Evolutionary conservation across 2,888 invertebrate genomes (phyloP), one percentile per base, ranked within the genome.

Genomic region (Troides aeacus): DNA sequence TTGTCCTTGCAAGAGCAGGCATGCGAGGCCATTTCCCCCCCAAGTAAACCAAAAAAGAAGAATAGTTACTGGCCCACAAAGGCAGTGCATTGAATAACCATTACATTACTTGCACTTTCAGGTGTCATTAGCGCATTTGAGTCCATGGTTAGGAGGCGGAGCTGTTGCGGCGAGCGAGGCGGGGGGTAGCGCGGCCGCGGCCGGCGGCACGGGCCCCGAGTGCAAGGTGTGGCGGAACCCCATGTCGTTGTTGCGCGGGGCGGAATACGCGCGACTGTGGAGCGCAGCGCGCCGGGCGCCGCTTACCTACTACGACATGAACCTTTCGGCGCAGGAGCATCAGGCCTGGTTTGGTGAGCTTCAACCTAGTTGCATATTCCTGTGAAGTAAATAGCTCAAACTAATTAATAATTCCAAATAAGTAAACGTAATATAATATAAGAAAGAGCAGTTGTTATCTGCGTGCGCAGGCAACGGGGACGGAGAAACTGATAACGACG

Each of bases 291-390:
- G 96, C 77, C 97, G 98, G 81, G 98, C 99, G 77, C 99, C 99
- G 0, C 93, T 99, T 60, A 99, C 99, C 0, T 99, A 98, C 89
- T 99, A 99, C 87, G 99, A 99, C 84, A 99, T 99, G 99, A 99
- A 99, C 89, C 93, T 99, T 61, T 98, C 99, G 0, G 99, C 99
- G 24, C 99, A 99, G 91, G 99, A 99, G 90, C 99, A 99, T 89
- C 78, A 79, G 73, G 87, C 89, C 23, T 87, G 87, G 86, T 88
- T 89, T 75, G 84, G 69, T 69, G 3, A 42, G 56, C 15, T 58
- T 42, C 50, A 17, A 17, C 4, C 2, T 50, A 17, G 17, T 39
- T 10, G 10, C 39, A 10, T 39, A 39, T 39, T 39, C 8, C 39
- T 10, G 39, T 39, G 39, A 7, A 39, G 39, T 39, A 39, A 39